Percentiles rank a stretch among this genome's conserved stretches.
These are phyloP conservation scores for Mobula hypostoma DNA, from an alignment of 2,113 vertebrate species.

Conservation along the genomic window DNA sequence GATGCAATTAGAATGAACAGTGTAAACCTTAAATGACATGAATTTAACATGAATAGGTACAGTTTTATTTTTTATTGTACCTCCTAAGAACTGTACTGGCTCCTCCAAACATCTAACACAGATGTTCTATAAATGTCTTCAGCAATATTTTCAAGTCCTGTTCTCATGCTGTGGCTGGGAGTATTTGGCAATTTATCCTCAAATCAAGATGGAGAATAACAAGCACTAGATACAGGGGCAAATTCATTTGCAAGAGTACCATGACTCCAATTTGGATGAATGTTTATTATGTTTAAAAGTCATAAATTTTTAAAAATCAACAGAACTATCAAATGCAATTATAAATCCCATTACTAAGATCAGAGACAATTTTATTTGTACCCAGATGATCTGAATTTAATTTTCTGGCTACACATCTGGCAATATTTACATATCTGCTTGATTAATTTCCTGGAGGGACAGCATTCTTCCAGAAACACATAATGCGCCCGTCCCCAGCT, in stretches of 20 bases:
- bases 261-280: background rate
- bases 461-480: background rate
- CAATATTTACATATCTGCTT: slow-evolving; percentile 35
- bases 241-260: background rate
- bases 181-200: background rate
- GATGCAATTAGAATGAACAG: background rate
- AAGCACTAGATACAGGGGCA: background rate
- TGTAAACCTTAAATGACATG: background rate
- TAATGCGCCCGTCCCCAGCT: background rate
- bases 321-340: background rate
- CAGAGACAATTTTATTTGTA: slow-evolving; percentile 6
- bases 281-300: background rate
- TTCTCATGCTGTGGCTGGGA: background rate
- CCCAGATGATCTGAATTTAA: slow-evolving; percentile 27
- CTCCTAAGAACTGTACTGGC: background rate
- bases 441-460: slow-evolving; percentile 6
- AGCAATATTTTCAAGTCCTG: background rate
- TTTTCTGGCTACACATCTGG: slow-evolving; percentile 5
- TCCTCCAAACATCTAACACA: background rate
- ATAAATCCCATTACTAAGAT: background rate
- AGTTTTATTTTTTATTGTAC: background rate
- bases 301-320: background rate
- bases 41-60: background rate
- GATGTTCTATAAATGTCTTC: background rate
- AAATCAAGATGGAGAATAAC: background rate